Conservation (phyloP, 2,797 vertebrate genomes). For the Rhabdophis nuchalis region DNA sequence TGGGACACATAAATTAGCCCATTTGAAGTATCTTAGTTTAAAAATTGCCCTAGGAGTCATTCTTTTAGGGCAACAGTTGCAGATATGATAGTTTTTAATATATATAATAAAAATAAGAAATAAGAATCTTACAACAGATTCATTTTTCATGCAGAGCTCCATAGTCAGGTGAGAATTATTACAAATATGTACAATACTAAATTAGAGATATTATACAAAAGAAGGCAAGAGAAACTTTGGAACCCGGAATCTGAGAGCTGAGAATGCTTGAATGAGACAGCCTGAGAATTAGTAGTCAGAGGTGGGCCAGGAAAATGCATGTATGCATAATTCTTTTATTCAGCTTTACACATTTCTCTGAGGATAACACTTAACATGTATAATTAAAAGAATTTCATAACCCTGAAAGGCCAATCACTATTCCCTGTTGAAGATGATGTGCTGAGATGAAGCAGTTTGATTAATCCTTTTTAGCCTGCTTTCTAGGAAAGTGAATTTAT, state of each 20-base stretch:
- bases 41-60: background rate
- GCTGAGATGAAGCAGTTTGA: background rate
- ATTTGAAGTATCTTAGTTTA: background rate
- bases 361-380: background rate
- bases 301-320: background rate
- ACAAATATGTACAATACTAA: background rate
- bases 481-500: background rate
- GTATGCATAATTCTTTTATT: background rate
- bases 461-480: background rate
- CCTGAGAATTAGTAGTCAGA: background rate
- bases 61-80: background rate
- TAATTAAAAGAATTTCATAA: background rate
- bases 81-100: background rate
- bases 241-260: background rate
- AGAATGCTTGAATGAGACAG: background rate
- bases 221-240: background rate
- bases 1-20: background rate
- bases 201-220: background rate
- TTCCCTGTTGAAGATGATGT: background rate
- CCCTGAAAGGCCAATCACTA: background rate
- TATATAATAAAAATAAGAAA: background rate
- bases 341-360: background rate
- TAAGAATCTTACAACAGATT: background rate
- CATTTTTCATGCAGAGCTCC: background rate
- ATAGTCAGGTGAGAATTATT: background rate